Evolutionary conservation across 2,797 vertebrate species (phyloP), one percentile per base, ranked within the genome.

Genomic region (Lerista edwardsae): DNA sequence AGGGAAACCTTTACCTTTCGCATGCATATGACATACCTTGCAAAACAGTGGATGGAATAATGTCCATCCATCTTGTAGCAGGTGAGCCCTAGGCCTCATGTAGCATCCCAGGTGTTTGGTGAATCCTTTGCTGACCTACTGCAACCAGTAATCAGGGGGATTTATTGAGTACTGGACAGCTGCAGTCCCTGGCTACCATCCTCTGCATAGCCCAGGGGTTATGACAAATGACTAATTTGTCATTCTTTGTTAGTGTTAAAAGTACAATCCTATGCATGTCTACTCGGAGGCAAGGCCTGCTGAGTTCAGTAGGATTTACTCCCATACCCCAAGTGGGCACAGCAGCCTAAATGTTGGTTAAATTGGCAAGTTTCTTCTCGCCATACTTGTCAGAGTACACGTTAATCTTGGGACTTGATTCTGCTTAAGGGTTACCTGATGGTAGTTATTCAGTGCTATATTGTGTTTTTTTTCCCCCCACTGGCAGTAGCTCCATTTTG

Each of bases 391-490:
- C 47, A 84, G 19, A 75, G 51, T 78, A 86, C 41, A 85, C 86
- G 86, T 87, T 89, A 67, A 11, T n/a, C 69, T 57, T 81, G 87
- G 82, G 36, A 83, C 23, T 82, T 90, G 51, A 71, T 23, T 84
- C 64, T 84, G 10, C 80, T 67, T 88, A 86, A 83, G 80, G 51
- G 75, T 41, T 85, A 15, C 51, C 72, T 87, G 75, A 57, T 21
- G 34, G n/a, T 75, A 29, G 65, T 74, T 75, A 69, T 51, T 39
- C 29, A 67, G 21, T 79, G n/a, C n/a, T n/a, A n/a, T n/a, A 86
- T 86, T 93, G 89, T 90, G 92, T 93, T 92, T 87, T 88, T n/a
- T n/a, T n/a, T 44, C 9, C 4, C 4, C 41, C n/a, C 41, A 86
- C 67, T 86, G n/a, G 69, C 77, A 88, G 65, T 75, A 88, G 51